Percentiles rank a stretch among this genome's conserved stretches.
Evolutionary conservation across 2,797 vertebrate genomes (phyloP).

Genomic region (Balearica regulorum): DNA sequence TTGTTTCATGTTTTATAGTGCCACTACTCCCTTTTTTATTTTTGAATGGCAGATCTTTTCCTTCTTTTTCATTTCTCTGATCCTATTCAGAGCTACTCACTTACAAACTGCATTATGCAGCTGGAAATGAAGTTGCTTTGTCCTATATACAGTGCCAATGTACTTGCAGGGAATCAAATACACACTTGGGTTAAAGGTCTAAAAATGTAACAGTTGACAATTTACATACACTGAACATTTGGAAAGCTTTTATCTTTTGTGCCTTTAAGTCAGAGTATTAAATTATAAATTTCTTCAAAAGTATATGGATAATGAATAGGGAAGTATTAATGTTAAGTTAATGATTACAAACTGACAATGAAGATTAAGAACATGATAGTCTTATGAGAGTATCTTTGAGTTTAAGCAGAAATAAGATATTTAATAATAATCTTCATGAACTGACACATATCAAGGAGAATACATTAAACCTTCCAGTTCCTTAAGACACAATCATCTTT

Average conservation of each 20-base stretch:
- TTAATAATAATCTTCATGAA: not conserved
- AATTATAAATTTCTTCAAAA: not conserved
- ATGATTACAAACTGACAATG: not conserved
- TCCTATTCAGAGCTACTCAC: not conserved
- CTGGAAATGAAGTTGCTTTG: not conserved
- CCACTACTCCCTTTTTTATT: not conserved
- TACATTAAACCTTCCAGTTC: not conserved
- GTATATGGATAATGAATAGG: not conserved
- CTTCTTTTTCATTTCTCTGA: not conserved
- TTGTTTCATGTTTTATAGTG: not conserved
- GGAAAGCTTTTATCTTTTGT: not conserved
- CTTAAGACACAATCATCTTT: not conserved
- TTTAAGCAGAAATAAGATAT: not conserved
- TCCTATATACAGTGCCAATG: not conserved
- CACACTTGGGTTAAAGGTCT: not conserved
- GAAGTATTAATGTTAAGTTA: slow-evolving; percentile 16
- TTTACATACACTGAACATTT: not conserved
- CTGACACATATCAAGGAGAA: slow-evolving; percentile 10
- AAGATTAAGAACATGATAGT: not conserved
- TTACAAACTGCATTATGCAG: not conserved
- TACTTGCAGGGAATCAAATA: not conserved
- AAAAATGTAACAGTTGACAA: not conserved
- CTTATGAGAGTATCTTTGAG: not conserved
- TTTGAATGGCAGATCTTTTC: not conserved
- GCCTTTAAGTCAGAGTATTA: not conserved